phyloP scores from a whole-genome alignment of 1,140 invertebrate species.

The Armadillidium nasatum region DNA sequence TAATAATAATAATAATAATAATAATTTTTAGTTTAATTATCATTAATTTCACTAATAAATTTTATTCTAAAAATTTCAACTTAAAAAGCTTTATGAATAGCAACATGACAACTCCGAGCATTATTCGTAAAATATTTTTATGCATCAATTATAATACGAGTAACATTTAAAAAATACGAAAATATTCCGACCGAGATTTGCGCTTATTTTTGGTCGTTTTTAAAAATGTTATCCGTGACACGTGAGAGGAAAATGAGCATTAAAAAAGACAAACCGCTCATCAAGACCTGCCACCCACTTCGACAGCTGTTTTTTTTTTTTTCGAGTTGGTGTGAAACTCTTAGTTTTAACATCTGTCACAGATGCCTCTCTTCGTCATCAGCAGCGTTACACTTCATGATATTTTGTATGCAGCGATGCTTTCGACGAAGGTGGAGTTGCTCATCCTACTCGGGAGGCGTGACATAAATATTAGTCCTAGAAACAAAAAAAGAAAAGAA shows the following conservation, averaged over 20 bases:
- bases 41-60: too few relatives aligned
- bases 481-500: not conserved
- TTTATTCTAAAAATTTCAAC: too few relatives aligned
- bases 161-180: too few relatives aligned
- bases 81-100: too few relatives aligned
- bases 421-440: not conserved
- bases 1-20: conserved; percentile 10
- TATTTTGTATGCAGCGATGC: not conserved
- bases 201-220: too few relatives aligned
- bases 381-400: not conserved
- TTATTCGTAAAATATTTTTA: too few relatives aligned
- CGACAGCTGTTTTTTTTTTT: not conserved
- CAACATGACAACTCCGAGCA: too few relatives aligned
- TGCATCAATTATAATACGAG: too few relatives aligned
- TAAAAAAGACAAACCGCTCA: conserved; percentile 4
- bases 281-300: conserved; percentile 10
- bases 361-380: not conserved
- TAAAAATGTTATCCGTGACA: not conserved
- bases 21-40: not conserved
- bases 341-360: conserved; percentile 13
- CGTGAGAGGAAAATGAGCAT: conserved; percentile 11
- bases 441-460: not conserved
- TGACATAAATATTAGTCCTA: not conserved
- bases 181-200: too few relatives aligned
- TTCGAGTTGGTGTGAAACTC: not conserved